Conservation (phyloP, 2,888 invertebrate genomes). For the Drosophila kokeensis region DNA sequence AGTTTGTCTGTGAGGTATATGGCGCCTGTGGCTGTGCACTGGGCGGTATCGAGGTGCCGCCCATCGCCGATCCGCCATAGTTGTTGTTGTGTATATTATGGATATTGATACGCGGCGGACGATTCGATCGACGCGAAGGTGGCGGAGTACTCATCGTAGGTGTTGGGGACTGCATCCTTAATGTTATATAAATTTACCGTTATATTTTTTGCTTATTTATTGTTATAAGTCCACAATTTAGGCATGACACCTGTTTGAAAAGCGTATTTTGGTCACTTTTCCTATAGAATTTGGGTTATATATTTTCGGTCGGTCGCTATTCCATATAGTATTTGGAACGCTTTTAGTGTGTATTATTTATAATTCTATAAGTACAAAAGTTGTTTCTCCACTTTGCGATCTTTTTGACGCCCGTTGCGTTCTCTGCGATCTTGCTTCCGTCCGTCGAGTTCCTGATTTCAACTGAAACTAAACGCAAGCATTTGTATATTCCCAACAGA, state of each 20-base stretch:
- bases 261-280: slow-evolving; percentile 3
- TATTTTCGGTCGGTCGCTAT: slow-evolving; percentile 1
- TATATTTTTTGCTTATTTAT: neutral
- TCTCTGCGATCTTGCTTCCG: slow-evolving; percentile 52
- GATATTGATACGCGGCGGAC: slow-evolving; percentile 84
- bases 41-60: slow-evolving; percentile 72
- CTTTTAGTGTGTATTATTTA: slow-evolving; percentile 26
- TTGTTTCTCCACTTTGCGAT: slow-evolving; percentile 35
- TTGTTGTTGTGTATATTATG: slow-evolving; percentile 52
- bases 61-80: slow-evolving; percentile 60
- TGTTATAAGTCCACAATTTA: neutral
- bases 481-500: slow-evolving; percentile 35
- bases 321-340: slow-evolving; percentile 15
- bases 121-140: slow-evolving; percentile 70
- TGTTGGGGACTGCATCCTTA: slow-evolving; percentile 32
- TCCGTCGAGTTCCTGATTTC: slow-evolving; percentile 77
- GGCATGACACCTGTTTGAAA: slow-evolving; percentile 7
- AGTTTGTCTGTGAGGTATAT: slow-evolving; percentile 75
- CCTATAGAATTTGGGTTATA: neutral
- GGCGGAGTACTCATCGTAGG: slow-evolving; percentile 62
- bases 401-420: slow-evolving; percentile 23
- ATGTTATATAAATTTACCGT: neutral
- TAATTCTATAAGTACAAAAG: slow-evolving; percentile 26
- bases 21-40: slow-evolving; percentile 71
- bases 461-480: slow-evolving; percentile 74